phyloP scores from a whole-genome alignment of 2,888 invertebrate species.

The Watsonalla binaria region DNA sequence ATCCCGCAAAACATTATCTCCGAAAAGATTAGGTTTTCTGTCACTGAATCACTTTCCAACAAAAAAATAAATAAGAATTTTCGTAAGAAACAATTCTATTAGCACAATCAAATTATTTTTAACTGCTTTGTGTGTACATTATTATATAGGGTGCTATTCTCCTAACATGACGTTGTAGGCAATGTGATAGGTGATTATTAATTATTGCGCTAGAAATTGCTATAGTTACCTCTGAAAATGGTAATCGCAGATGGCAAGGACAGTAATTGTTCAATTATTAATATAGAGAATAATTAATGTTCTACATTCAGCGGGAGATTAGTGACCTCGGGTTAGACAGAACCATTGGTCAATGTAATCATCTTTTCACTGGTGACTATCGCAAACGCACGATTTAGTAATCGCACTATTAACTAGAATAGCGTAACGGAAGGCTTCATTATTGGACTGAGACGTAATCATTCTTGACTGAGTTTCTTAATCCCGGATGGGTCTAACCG shows the following conservation, averaged over 20 bases:
- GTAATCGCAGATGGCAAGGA: slow-evolving; percentile 12
- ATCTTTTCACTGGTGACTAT: slow-evolving; percentile 53
- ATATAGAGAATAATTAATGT: slow-evolving; percentile 53
- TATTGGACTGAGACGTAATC: neutral
- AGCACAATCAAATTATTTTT: no score
- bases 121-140: no score
- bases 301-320: slow-evolving; percentile 53
- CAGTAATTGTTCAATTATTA: slow-evolving; percentile 36
- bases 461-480: slow-evolving; percentile 2
- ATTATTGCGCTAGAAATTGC: no score
- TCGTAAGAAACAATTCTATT: neutral
- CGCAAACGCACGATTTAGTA: slow-evolving; percentile 38
- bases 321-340: slow-evolving; percentile 44
- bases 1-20: neutral
- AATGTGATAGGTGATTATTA: no score
- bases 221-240: neutral
- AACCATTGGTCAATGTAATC: slow-evolving; percentile 62
- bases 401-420: slow-evolving; percentile 37
- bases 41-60: neutral
- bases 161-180: no score
- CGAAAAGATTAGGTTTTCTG: neutral
- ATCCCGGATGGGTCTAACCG: neutral
- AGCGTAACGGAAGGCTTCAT: slow-evolving; percentile 17
- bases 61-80: neutral
- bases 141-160: no score